Conservation (phyloP, 2,797 vertebrate species). For the Gorsachius magnificus region DNA sequence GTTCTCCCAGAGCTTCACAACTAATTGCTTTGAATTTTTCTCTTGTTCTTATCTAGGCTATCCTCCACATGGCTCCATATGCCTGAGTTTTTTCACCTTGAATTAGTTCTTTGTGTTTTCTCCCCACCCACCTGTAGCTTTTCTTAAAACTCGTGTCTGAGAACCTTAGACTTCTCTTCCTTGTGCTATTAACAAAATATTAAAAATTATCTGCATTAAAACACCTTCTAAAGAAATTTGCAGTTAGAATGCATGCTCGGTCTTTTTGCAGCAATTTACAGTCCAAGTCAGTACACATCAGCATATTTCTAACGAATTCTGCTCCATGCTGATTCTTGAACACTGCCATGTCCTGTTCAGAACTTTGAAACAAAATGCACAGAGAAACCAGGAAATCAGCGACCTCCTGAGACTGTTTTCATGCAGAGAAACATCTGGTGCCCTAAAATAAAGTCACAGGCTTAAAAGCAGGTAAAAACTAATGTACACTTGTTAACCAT, state of each 20-base stretch:
- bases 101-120: not conserved
- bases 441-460: not conserved
- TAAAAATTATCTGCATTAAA: not conserved
- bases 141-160: not conserved
- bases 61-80: conserved; percentile 12
- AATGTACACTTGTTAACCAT: not conserved
- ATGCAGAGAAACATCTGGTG: not conserved
- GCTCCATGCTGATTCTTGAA: conserved; percentile 1
- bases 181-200: not conserved
- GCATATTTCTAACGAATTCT: not conserved
- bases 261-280: not conserved
- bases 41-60: conserved; percentile 3
- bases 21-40: conserved; percentile 45
- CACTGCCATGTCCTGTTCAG: not conserved
- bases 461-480: not conserved
- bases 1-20: conserved; percentile 10
- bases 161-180: not conserved
- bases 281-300: not conserved
- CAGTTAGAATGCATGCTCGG: not conserved
- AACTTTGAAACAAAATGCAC: not conserved
- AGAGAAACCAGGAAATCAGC: not conserved
- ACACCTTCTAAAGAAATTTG: not conserved
- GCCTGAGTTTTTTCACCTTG: conserved; percentile 8
- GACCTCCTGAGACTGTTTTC: not conserved
- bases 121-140: not conserved